Evolutionary conservation across 1,140 invertebrate species (phyloP), one percentile per base, ranked within the genome.

Genomic region (Microplitis demolitor): DNA sequence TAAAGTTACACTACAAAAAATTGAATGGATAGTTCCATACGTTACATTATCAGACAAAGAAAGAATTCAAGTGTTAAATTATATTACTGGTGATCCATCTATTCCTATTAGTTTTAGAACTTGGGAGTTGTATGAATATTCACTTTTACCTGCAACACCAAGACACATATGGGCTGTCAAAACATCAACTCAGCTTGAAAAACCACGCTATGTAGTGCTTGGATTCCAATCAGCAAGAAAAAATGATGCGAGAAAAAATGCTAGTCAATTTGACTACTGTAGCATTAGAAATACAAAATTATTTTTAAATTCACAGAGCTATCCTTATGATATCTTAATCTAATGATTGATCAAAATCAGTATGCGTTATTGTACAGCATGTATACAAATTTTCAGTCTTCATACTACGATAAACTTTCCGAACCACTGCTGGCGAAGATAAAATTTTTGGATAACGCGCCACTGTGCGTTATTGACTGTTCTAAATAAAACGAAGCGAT

Each of bases 101-200:
- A 76, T 81, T 58, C 35, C 64, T 14, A 79, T 85, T 6, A 74
- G 79, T 66, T 85, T 83, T 74, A 77, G 82, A 35, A 75, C 72
- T 2, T 85, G 84, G 84, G 79, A 85, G 66, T 53, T 85, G 11
- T 82, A 84, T 74, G 80, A 85, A 66, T 84, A 84, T 80, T 80
- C 82, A 35, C 8, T 75, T 3, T 62, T 86, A 14, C 80, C 84
- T 16, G 39, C 39, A 37, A 76, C 78, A 0, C 69, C 69, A 8
- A 76, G 79, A 56, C 72, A 77, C 64, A 61, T 76, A 1, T 80
- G 81, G 80, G 66, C 70, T 5, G 76, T 81, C 0, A 82, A 80
- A 71, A 76, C 71, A 4, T 76, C 77, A 51, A 78, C 66, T 16
- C 77, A 77, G 37, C 71, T 80, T 8, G 77, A 76, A 54, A 80